These are phyloP conservation scores for Orycteropus afer DNA, from an alignment of 2,113 vertebrate genomes.

Conservation along the genomic window DNA sequence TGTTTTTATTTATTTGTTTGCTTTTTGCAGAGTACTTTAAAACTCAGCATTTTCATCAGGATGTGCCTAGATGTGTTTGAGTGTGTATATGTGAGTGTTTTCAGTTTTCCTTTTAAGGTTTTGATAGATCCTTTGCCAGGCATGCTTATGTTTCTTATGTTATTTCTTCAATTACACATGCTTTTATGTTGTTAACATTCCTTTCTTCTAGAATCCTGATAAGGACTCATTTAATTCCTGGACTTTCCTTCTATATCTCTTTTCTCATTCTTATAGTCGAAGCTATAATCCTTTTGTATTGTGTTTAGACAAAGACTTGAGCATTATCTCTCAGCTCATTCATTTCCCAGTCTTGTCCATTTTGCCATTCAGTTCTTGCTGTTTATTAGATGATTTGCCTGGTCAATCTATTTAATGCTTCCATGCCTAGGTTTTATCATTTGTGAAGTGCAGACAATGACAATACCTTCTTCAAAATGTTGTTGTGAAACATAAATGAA, in stretches of 20 bases:
- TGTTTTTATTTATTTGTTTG: not conserved
- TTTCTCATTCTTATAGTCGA: not conserved
- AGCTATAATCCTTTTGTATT: not conserved
- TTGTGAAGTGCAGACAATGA: not conserved
- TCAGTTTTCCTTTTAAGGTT: not conserved
- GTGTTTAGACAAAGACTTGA: not conserved
- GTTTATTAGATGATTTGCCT: not conserved
- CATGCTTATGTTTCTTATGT: not conserved
- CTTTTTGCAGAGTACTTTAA: not conserved
- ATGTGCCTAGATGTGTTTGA: not conserved
- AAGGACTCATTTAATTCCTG: not conserved
- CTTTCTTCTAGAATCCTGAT: not conserved
- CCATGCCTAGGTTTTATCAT: not conserved
- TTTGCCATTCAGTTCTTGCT: not conserved
- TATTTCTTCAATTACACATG: not conserved
- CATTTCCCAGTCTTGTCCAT: not conserved
- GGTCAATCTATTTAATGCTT: not conserved
- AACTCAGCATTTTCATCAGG: not conserved
- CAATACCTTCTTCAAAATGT: not conserved
- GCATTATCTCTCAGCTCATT: not conserved
- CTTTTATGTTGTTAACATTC: not conserved
- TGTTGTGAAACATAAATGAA: not conserved
- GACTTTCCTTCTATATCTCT: not conserved
- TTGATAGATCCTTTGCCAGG: not conserved
- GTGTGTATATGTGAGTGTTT: not conserved